Base-by-base conservation (phyloP, 2,797 vertebrate species). In the Scomberomorus guttatus region DNA sequence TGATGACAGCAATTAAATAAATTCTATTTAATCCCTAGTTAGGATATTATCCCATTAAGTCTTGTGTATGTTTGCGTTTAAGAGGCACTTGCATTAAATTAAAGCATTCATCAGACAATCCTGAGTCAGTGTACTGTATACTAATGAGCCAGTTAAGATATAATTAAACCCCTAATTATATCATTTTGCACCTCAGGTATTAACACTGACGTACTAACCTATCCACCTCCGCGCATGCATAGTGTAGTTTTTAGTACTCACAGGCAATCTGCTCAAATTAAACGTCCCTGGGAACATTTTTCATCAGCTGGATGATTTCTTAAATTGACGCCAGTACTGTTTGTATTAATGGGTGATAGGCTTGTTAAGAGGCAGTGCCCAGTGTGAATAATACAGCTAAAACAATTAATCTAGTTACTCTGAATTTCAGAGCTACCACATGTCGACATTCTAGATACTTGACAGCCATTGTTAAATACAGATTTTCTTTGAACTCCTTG, bases 101-200 rank as follows among this genome's bases (percentile, higher is more conserved):
- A 89, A 92, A 90, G 81, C 81, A 58, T 79, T 82, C 60, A 80
- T 89, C 77, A 83, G 82, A 88, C 86, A 81, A 82, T 79, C 69
- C 29, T 11, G 75, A 85, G 61, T 81, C 79, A 11, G 65, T 55
- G 81, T 34, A 24, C 57, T 8, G 88, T 77, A 87, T 91, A 58
- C 82, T 87, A 80, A 93, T 89, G 82, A 91, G 76, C 68, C 34
- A 75, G 80, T 83, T 88, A 87, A 84, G 75, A 73, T 77, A 84
- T 87, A 90, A 93, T 93, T 90, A 90, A 91, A 85, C 63, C 50
- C 34, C 68, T 90, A 90, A 92, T 93, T 91, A 85, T 89, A 87
- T 91, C 63, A 70, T 87, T 86, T 62, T 55, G 78, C 86, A 84
- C 82, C 81, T 87, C 83, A 85, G 86, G 88, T 91, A 89, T 83